Base-by-base conservation (phyloP, 2,113 vertebrate genomes). In the Erythrolamprus reginae region DNA sequence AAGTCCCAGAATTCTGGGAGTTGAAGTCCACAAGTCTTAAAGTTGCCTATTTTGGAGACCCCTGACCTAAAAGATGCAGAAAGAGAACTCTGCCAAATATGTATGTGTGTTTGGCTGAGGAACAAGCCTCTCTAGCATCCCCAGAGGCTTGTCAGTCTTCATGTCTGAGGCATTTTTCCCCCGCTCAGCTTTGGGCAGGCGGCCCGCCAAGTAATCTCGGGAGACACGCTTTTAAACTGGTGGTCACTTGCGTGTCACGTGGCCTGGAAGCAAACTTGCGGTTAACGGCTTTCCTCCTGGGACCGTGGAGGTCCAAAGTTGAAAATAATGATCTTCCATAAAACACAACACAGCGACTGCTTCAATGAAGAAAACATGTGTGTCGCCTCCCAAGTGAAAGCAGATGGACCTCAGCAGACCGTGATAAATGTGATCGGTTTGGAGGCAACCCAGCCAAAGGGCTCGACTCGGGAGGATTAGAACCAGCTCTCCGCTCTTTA, bases 291-390 rank as follows among this genome's bases (percentile, higher is more conserved):
- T 95, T 94, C 96, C 95, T 92, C 83, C 21, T 91, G 95, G 96
- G 96, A 97, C 93, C 95, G 92, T 92, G 95, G 95, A 97, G 97
- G 95, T 95, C 97, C 93, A 95, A 88, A 95, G 96, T 96, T 96
- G 95, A 97, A 94, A 94, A 93, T 92, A 94, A 56, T 92, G 91
- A 92, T 84, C 93, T 93, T 95, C 92, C 94, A 55, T 90, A 93
- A 92, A 92, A 95, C 92, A 92, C 90, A 90, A 28, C 94, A 92
- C 82, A 87, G 52, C 33, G 88, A 91, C 21, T 65, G 53, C 53
- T 92, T 2, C 92, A 55, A 86, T 90, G 8, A 89, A 92, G 94
- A 93, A 95, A 93, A 93, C 21, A 82, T 12, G 1, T 84, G n/a
- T 86, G 26, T 55, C 85, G 93, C 91, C 93, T 90, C 94, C 86